These are phyloP conservation scores for Acipenser ruthenus DNA, from an alignment of 2,797 vertebrate genomes.

Conservation along the genomic window DNA sequence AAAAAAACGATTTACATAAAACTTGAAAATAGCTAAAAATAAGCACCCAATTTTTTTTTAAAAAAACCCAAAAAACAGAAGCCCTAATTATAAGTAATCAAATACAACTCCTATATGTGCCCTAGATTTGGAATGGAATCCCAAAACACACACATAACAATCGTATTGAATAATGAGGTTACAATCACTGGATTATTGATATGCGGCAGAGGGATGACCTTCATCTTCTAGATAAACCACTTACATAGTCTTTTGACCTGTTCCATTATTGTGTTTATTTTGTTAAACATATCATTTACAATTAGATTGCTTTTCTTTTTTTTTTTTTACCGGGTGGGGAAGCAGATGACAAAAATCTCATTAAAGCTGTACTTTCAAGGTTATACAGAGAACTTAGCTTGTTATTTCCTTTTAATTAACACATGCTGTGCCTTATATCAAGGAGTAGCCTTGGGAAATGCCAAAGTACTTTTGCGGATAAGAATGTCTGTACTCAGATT, in stretches of 20 bases:
- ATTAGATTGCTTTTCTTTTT: background rate
- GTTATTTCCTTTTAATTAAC: constrained; percentile 15
- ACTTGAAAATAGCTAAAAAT: no score
- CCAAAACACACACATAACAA: background rate
- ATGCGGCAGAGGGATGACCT: background rate
- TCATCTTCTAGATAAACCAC: background rate
- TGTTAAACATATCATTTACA: background rate
- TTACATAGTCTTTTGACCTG: background rate
- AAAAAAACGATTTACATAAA: no score
- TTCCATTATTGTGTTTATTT: background rate
- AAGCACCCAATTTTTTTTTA: no score
- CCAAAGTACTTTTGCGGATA: constrained; percentile 1
- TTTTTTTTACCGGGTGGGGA: background rate
- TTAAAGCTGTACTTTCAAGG: constrained; percentile 4
- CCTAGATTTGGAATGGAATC: background rate
- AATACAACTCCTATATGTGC: background rate
- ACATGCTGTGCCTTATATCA: constrained; percentile 8
- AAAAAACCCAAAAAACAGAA: no score
- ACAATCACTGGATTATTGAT: background rate
- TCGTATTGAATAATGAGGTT: background rate
- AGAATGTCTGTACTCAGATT: background rate
- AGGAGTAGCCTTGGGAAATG: constrained; percentile 3
- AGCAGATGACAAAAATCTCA: constrained; percentile 3
- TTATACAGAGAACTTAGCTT: constrained; percentile 4
- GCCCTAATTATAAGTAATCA: no score